Evolutionary conservation across 2,797 vertebrate species (phyloP).

Genomic region (Rousettus madagascariensis): DNA sequence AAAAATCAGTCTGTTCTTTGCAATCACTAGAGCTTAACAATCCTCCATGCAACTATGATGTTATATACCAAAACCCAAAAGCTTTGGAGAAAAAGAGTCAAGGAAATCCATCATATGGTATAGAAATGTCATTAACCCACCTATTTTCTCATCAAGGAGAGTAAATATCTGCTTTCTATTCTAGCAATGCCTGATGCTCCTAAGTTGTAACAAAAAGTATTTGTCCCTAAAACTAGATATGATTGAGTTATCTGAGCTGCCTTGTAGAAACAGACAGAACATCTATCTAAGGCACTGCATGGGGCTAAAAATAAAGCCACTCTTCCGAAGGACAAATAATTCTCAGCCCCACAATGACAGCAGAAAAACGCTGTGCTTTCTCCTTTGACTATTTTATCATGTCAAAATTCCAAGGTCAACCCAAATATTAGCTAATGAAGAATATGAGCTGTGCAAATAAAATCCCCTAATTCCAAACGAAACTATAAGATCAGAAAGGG

Average conservation of each 20-base stretch:
- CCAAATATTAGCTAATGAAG: conserved; percentile 16
- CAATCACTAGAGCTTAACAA: not conserved
- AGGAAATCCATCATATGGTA: not conserved
- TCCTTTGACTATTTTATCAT: conserved; percentile 15
- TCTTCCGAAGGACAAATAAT: conserved; percentile 55
- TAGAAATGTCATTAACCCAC: not conserved
- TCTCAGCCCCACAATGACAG: conserved; percentile 46
- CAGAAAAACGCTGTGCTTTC: not conserved
- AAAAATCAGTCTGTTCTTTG: not conserved
- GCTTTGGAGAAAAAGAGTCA: not conserved
- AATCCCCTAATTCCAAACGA: conserved; percentile 25
- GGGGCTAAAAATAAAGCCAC: conserved; percentile 67
- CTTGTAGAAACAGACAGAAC: conserved; percentile 41
- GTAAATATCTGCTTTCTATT: not conserved
- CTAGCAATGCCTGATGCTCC: not conserved
- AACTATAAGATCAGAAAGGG: conserved; percentile 10
- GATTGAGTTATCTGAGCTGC: conserved; percentile 40
- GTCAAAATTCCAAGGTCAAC: conserved; percentile 47
- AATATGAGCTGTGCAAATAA: not conserved
- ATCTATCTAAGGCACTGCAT: conserved; percentile 44
- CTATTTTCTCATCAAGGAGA: not conserved
- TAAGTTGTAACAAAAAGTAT: conserved; percentile 16
- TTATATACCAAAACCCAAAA: not conserved
- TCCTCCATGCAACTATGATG: not conserved
- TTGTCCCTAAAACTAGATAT: conserved; percentile 4